Evolutionary conservation across 2,113 vertebrate species (phyloP).

Genomic region (Desmodus rotundus): DNA sequence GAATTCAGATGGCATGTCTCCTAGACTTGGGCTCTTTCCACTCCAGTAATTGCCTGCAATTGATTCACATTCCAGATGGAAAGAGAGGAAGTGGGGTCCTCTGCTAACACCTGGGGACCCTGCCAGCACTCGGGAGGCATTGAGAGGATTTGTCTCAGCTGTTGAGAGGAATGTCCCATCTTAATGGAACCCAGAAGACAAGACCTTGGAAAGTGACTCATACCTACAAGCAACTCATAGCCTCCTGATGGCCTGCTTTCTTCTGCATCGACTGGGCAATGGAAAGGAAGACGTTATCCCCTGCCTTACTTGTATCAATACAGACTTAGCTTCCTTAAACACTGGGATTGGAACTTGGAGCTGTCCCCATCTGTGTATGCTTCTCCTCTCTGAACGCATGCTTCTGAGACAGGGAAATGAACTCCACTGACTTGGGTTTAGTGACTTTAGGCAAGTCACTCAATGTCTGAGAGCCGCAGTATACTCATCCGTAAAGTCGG

Average conservation of each 20-base stretch:
- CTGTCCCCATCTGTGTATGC: not conserved
- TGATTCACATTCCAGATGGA: not conserved
- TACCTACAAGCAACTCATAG: not conserved
- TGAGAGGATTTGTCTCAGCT: not conserved
- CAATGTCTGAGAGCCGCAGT: not conserved
- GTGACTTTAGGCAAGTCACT: not conserved
- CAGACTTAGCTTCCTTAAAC: not conserved
- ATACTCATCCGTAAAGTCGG: not conserved
- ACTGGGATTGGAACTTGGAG: not conserved
- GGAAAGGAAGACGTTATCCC: not conserved
- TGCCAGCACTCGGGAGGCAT: not conserved
- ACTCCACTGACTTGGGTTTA: not conserved
- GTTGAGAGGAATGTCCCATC: not conserved
- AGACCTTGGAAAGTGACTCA: not conserved
- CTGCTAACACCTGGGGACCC: not conserved
- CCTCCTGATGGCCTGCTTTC: not conserved
- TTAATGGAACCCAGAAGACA: not conserved
- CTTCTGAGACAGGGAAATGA: not conserved
- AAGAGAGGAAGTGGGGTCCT: not conserved
- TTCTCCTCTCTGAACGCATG: not conserved
- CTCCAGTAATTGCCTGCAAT: not conserved
- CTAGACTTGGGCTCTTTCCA: not conserved
- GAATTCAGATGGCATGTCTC: not conserved
- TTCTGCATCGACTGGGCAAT: not conserved
- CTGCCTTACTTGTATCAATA: not conserved